A percentile compares a stretch with the other conserved stretches of the same genome.
These are phyloP conservation scores for Melospiza georgiana DNA, from an alignment of 2,113 vertebrate species.

Conservation along the genomic window DNA sequence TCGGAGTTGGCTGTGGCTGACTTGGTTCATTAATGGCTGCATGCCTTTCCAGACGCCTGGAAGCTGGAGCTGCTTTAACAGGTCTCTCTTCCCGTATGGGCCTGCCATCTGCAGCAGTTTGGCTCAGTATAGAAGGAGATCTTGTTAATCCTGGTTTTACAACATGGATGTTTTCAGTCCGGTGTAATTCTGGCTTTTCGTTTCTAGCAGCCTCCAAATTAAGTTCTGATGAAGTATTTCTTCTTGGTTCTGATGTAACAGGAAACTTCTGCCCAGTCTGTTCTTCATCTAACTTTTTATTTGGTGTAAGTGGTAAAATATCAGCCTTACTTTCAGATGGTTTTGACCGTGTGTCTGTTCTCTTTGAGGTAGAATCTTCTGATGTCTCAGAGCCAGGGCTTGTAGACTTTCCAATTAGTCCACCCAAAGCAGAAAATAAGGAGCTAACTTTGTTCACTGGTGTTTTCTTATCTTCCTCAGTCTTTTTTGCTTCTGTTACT, in stretches of 20 bases:
- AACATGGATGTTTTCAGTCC: not conserved
- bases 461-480: slow-evolving; percentile 75
- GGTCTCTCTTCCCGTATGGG: not conserved
- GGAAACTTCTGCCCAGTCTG: not conserved
- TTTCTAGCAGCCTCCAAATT: slow-evolving; percentile 72
- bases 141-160: slow-evolving; percentile 56
- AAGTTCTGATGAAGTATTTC: slow-evolving; percentile 47
- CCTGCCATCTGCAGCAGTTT: not conserved
- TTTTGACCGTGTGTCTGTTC: not conserved
- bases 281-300: slow-evolving; percentile 16
- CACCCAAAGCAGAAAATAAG: slow-evolving; percentile 82
- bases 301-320: not conserved
- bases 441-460: slow-evolving; percentile 80
- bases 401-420: slow-evolving; percentile 76
- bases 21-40: slow-evolving; percentile 1
- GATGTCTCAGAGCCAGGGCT: slow-evolving; percentile 65
- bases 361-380: slow-evolving; percentile 31
- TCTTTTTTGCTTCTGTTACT: slow-evolving; percentile 73
- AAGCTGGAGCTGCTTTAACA: not conserved
- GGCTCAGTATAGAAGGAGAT: slow-evolving; percentile 35
- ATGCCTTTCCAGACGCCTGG: not conserved
- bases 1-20: slow-evolving; percentile 53
- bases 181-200: slow-evolving; percentile 5
- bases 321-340: slow-evolving; percentile 33
- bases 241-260: not conserved